These are phyloP conservation scores for Solea senegalensis DNA, from an alignment of 2,113 vertebrate species.

Conservation along the genomic window DNA sequence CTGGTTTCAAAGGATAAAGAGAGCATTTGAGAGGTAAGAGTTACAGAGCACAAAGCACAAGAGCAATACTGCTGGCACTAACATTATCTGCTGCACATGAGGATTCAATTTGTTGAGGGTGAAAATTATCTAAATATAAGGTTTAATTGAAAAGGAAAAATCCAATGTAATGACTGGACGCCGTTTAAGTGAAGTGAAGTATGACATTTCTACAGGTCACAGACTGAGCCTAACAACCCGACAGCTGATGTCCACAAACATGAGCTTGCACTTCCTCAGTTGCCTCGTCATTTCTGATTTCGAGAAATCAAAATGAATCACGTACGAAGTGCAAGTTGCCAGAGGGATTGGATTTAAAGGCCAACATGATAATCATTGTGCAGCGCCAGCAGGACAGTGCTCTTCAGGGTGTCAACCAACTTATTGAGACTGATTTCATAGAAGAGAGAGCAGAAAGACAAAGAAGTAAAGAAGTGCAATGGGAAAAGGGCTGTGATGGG, in stretches of 20 bases:
- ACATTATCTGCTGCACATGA: constrained; percentile 6
- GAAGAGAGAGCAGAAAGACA: constrained; percentile 55
- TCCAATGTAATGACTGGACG: not conserved
- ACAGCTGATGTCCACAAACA: not conserved
- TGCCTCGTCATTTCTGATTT: constrained; percentile 16
- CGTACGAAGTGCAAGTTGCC: not conserved
- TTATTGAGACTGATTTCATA: constrained; percentile 69
- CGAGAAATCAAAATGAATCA: constrained; percentile 22
- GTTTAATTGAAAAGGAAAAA: not conserved
- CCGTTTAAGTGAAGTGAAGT: not conserved
- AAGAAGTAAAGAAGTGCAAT: constrained; percentile 37
- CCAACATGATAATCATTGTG: not conserved
- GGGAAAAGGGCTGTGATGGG: constrained; percentile 42
- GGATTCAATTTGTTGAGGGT: not conserved
- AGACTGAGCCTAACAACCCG: constrained; percentile 2
- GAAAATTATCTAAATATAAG: not conserved
- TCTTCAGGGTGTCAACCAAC: constrained; percentile 74
- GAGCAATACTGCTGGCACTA: constrained; percentile 95
- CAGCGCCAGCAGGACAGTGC: constrained; percentile 81
- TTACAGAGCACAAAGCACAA: constrained; percentile 87
- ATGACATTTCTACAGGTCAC: not conserved
- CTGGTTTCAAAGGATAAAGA: constrained; percentile 84
- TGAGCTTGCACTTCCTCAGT: constrained; percentile 39
- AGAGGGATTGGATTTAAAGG: not conserved
- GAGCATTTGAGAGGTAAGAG: constrained; percentile 88